Conservation (phyloP, 1,140 invertebrate genomes). For the Leptonema lineaticorne region DNA sequence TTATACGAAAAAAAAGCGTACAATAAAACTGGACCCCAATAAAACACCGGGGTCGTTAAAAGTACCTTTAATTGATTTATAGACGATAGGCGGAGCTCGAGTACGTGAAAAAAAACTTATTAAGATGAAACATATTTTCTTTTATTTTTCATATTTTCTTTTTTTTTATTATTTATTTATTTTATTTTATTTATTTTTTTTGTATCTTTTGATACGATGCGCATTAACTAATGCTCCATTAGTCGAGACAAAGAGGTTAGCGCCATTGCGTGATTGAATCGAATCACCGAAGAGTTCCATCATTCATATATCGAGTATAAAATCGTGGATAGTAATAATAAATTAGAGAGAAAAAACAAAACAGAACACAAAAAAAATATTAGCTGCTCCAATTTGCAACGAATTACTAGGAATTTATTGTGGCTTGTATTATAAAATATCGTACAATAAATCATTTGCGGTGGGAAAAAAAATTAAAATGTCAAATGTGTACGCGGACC, state of each 20-base stretch:
- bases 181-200: slow-evolving; percentile 15
- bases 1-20: slow-evolving; percentile 9
- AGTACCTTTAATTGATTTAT: slow-evolving; percentile 40
- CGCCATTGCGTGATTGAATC: slow-evolving; percentile 36
- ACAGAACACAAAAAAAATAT: too few species aligned
- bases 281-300: slow-evolving; percentile 20
- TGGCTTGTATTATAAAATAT: too few species aligned
- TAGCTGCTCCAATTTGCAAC: too few species aligned
- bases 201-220: background rate
- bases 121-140: slow-evolving; percentile 31
- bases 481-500: too few species aligned
- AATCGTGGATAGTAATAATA: too few species aligned
- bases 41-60: slow-evolving; percentile 32
- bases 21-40: slow-evolving; percentile 22
- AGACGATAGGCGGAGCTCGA: slow-evolving; percentile 17
- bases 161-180: background rate
- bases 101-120: slow-evolving; percentile 34
- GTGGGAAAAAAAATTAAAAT: too few species aligned
- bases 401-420: too few species aligned
- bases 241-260: slow-evolving; percentile 34
- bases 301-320: background rate
- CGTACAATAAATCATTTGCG: too few species aligned
- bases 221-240: slow-evolving; percentile 37
- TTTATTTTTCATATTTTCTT: too few species aligned
- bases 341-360: too few species aligned